Base-by-base conservation (phyloP, 2,888 invertebrate species). In the Megamerina dolium region DNA sequence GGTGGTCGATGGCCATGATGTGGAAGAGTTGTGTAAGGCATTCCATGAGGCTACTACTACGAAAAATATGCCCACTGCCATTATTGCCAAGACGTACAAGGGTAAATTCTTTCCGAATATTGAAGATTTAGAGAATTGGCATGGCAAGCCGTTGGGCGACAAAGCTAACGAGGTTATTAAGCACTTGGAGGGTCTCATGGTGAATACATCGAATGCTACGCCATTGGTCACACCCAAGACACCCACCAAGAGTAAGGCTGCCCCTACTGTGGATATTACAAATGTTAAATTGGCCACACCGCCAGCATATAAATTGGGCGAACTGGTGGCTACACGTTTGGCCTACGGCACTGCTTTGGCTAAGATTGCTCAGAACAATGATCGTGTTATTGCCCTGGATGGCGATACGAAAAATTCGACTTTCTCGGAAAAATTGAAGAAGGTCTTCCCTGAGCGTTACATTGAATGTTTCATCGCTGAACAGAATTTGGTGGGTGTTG, bases 341-440 rank as follows among this genome's bases (percentile, higher is more conserved):
- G 96, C 99, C 0, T 99, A 99, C 72, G 99, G 99, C 5, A 87
- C 83, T 14, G 97, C 90, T 3, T 75, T 99, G 46, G 87, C 86
- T 51, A 99, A 97, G 75, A 78, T 99, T 55, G 83, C 79, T 0
- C 77, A 80, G 49, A 78, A 74, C 49, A 83, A 84, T 64, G 69
- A 77, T 53, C 82, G 93, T 46, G 92, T 99, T 16, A 84, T 99
- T 59, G 95, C 93, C 37, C 71, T 99, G 58, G 97, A 99, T 68
- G 97, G 93, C 18, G 99, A 99, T 71, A 96, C 95, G 54, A 99
- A 97, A 74, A 99, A 99, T 74, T 99, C 97, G 0, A 99, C 99
- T 0, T 99, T 82, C 74, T 87, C 97, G 13, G 92, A 93, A 59
- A 93, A 89, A 66, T 80, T 97, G 51, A 87, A 86, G 68, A 81